These are phyloP conservation scores for Lasioglossum lativentre DNA, from an alignment of 2,888 invertebrate genomes.

Conservation along the genomic window DNA sequence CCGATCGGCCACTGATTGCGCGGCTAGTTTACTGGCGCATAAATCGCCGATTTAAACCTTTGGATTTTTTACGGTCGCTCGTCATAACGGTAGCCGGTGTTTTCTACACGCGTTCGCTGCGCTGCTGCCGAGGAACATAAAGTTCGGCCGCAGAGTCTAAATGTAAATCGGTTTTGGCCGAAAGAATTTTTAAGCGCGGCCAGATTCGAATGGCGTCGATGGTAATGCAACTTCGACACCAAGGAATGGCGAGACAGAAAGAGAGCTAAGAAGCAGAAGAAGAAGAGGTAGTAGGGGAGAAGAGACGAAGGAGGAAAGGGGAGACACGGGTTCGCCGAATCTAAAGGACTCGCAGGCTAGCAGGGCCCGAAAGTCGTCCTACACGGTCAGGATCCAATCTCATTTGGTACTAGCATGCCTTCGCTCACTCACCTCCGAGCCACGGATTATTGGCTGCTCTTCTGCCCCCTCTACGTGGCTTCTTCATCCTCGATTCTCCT, in stretches of 20 bases:
- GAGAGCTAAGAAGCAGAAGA: not conserved
- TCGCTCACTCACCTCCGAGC: conserved; percentile 70
- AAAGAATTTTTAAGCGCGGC: conserved; percentile 47
- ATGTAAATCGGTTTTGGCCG: conserved; percentile 53
- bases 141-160: conserved; percentile 48
- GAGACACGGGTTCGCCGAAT: conserved; percentile 58
- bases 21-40: conserved; percentile 44
- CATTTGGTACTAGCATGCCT: conserved; percentile 74
- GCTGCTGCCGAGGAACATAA: conserved; percentile 42
- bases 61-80: conserved; percentile 59
- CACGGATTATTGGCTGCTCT: conserved; percentile 66
- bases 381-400: conserved; percentile 73
- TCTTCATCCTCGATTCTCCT: conserved; percentile 44
- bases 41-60: conserved; percentile 56
- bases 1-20: conserved; percentile 39
- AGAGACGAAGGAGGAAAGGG: conserved; percentile 21
- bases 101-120: conserved; percentile 49
- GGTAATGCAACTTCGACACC: conserved; percentile 71
- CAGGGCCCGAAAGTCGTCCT: conserved; percentile 74
- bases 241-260: conserved; percentile 34
- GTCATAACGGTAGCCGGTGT: conserved; percentile 60
- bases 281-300: not conserved
- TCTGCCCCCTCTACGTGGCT: conserved; percentile 28
- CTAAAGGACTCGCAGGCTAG: conserved; percentile 64
- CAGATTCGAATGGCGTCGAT: conserved; percentile 56